Evolutionary conservation across 2,113 vertebrate species (phyloP), one percentile per base, ranked within the genome.

Genomic region (Dolichotis patagonum): DNA sequence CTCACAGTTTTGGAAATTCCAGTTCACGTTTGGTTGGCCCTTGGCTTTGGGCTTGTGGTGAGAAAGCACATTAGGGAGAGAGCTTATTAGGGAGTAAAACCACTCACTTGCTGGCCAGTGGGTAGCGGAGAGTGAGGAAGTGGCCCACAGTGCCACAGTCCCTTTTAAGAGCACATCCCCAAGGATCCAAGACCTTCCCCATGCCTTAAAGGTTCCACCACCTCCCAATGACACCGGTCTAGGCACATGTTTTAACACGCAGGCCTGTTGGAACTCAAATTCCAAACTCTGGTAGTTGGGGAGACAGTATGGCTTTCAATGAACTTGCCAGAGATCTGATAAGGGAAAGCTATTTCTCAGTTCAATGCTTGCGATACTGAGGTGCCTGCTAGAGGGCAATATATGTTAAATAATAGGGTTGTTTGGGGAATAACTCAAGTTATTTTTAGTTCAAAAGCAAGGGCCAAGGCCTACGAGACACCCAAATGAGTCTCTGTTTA

Each of bases 341-440:
- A 35, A 35, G 92, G 43, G 95, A 95, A 49, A 63, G 1, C 13
- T 12, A 0, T 41, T 92, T 52, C 49, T 78, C 58, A 95, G 35
- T 67, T 63, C 88, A 91, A 92, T 58, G 11, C 92, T 96, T 98
- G 97, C 95, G 98, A 95, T 98, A 96, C 94, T 90, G 7, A 60
- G 1, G 0, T 77, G 19, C 71, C 97, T 97, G 97, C 98, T 98
- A 98, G 98, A 96, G 98, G 98, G 98, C 98, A 94, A 94, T 38
- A 87, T 98, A 41, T 71, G 91, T 95, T 98, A 93, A 98, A 41
- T 58, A 63, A 71, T 20, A 32, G 75, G n/a, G 46, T 80, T 89
- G 81, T 81, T 46, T 95, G 43, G n/a, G 54, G 28, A 24, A 54
- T 80, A 20, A 62, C 41, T 71, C 32, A 32, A 58, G 65, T 20